Base-by-base conservation (phyloP, 2,797 vertebrate species). In the Mus spretus region DNA sequence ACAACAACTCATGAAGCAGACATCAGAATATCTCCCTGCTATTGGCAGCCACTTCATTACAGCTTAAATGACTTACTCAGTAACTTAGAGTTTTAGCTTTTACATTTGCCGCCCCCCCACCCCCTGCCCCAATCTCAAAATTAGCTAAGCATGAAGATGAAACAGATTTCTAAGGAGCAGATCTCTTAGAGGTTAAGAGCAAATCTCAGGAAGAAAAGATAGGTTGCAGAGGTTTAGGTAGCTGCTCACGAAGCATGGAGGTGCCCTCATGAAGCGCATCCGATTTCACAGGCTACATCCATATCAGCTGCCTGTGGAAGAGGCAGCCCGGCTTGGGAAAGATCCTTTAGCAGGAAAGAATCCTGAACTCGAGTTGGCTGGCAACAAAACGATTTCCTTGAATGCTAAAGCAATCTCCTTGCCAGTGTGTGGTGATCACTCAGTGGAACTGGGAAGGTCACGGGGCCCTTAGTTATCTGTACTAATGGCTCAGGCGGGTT, bases 261-360 rank as follows among this genome's bases (percentile, higher is more conserved):
- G 28, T 97, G 79, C 95, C 37, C 84, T 57, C 55, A 20, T 10
- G 0, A 28, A 94, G 92, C 2, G 0, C 0, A 0, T 92, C 82
- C 93, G 96, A 91, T 31, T 97, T 86, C 89, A 89, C 37, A 95
- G 89, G 75, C 93, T 87, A 47, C 90, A 94, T 97, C 96, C 97
- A 84, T 77, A 84, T 92, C 12, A 59, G 44, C 67, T 96, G 78
- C 96, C 93, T 96, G n/a, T 72, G 3, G 77, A 93, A 87, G 88
- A 80, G 85, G 75, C 94, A 85, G 70, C 93, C 70, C 31, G 78
- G 82, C n/a, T 47, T 72, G 47, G 86, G 93, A 96, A 96, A 92
- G 19, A 37, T 90, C 70, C 63, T 96, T 70, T 10, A 40, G 34
- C 95, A 81, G 50, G 87, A 40, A 77, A 40, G 65, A 95, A 87